These are phyloP conservation scores for Polypterus senegalus DNA, from an alignment of 2,113 vertebrate species.

Conservation along the genomic window DNA sequence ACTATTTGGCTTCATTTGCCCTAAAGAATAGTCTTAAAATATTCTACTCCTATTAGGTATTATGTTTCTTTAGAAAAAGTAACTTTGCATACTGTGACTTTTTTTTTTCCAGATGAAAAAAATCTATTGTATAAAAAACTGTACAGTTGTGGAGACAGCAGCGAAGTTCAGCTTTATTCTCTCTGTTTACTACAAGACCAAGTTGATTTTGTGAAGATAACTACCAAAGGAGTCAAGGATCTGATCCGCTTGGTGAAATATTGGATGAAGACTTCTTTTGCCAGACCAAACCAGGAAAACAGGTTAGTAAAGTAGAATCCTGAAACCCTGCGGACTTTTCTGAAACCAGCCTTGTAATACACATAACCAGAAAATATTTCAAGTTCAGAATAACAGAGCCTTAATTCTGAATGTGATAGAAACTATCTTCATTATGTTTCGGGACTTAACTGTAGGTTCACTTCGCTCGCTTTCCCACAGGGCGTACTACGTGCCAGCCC, in stretches of 20 bases:
- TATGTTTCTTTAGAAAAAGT: not conserved
- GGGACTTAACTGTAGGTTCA: no score
- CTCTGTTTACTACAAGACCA: slow-evolving; percentile 14
- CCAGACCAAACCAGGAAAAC: slow-evolving; percentile 16
- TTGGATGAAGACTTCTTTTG: slow-evolving; percentile 25
- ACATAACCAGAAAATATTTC: no score
- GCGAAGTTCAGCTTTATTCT: slow-evolving; percentile 24
- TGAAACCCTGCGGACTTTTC: no score
- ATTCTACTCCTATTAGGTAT: not conserved
- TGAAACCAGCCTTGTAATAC: no score
- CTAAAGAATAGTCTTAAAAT: no score
- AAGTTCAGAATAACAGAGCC: no score
- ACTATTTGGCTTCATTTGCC: no score
- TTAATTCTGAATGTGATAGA: no score
- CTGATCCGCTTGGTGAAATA: slow-evolving; percentile 21
- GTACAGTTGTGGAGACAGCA: slow-evolving; percentile 12
- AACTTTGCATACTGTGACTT: no score
- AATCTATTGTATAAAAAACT: slow-evolving; percentile 18
- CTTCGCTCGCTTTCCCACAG: no score
- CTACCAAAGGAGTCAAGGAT: slow-evolving; percentile 13
- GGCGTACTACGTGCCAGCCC: no score
- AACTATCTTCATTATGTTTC: no score
- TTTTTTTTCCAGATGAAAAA: slow-evolving; percentile 26
- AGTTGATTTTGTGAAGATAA: slow-evolving; percentile 24
- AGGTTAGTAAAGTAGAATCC: slow-evolving; percentile 16